Percentiles rank a stretch among this genome's conserved stretches.
These are phyloP conservation scores for Zaprionus nigranus DNA, from an alignment of 1,140 invertebrate species.

Conservation along the genomic window DNA sequence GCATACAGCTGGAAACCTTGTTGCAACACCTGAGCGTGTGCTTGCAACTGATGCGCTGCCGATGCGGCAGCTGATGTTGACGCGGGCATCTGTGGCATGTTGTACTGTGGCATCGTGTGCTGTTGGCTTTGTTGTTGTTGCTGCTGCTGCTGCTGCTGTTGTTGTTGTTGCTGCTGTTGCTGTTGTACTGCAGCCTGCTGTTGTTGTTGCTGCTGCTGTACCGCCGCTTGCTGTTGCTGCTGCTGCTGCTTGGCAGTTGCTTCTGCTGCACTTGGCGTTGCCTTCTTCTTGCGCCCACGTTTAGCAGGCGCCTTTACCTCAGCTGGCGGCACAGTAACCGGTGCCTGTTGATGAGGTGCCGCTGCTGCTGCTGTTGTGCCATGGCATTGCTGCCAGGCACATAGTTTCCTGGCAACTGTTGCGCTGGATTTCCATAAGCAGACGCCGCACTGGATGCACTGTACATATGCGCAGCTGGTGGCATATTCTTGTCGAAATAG, in stretches of 20 bases:
- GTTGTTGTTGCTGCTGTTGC: constrained; percentile 52
- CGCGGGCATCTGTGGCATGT: constrained; percentile 52
- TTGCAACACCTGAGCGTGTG: constrained; percentile 73
- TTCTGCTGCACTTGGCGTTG: constrained; percentile 70
- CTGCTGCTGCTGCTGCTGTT: constrained; percentile 36
- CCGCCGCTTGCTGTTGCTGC: constrained; percentile 51
- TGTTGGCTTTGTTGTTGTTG: constrained; percentile 38
- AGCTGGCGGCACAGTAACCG: constrained; percentile 5
- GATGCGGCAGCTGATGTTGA: constrained; percentile 46
- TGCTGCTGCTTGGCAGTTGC: constrained; percentile 63
- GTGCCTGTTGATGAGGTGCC: constrained; percentile 36
- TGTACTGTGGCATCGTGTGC: constrained; percentile 65
- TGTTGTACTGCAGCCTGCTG: constrained; percentile 50
- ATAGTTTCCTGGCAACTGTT: constrained; percentile 76
- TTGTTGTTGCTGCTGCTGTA: constrained; percentile 50
- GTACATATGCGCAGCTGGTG: constrained; percentile 81
- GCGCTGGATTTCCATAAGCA: constrained; percentile 71
- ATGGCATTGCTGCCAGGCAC: constrained; percentile 58
- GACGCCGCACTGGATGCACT: constrained; percentile 59
- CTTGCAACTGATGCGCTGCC: constrained; percentile 63
- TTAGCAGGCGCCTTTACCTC: constrained; percentile 81
- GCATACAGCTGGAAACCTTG: constrained; percentile 86
- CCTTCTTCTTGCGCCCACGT: constrained; percentile 79
- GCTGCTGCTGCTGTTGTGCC: constrained; percentile 47
- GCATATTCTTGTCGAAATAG: constrained; percentile 82